Evolutionary conservation across 2,113 vertebrate genomes (phyloP).

Genomic region (Ailurus styani): DNA sequence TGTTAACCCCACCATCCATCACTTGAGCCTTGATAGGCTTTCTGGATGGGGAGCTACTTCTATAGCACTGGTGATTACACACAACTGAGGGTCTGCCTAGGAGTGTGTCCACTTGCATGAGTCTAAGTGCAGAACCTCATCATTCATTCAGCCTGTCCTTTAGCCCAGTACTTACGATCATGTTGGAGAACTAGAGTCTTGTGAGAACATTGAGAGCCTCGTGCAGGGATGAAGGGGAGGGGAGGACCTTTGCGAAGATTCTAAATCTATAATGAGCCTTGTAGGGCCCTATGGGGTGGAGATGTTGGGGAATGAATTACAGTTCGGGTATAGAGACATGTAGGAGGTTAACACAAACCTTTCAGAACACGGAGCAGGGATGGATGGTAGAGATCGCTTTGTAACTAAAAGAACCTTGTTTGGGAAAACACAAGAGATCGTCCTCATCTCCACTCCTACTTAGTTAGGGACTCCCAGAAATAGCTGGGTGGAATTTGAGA

Average conservation of each 20-base stretch:
- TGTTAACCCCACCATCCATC: not conserved
- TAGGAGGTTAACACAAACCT: not conserved
- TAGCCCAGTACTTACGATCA: not conserved
- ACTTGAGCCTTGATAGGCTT: not conserved
- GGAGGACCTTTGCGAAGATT: not conserved
- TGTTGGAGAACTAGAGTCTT: not conserved
- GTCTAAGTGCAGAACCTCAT: not conserved
- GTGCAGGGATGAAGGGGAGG: not conserved
- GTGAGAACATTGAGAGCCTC: not conserved
- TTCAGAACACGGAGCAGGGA: not conserved
- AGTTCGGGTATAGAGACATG: not conserved
- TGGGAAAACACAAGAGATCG: not conserved
- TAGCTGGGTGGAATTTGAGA: slow-evolving; percentile 43
- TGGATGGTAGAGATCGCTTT: not conserved
- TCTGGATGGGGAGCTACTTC: not conserved
- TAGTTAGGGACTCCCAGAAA: slow-evolving; percentile 29
- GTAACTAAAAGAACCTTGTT: not conserved
- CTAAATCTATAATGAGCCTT: not conserved
- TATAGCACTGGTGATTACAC: not conserved
- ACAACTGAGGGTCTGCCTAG: not conserved
- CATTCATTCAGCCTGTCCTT: not conserved
- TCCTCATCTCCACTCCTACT: not conserved
- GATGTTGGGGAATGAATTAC: not conserved
- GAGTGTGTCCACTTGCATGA: not conserved
- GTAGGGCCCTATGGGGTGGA: not conserved